Evolutionary conservation across 2,888 invertebrate genomes (phyloP).

Genomic region (Drosophila histrio): DNA sequence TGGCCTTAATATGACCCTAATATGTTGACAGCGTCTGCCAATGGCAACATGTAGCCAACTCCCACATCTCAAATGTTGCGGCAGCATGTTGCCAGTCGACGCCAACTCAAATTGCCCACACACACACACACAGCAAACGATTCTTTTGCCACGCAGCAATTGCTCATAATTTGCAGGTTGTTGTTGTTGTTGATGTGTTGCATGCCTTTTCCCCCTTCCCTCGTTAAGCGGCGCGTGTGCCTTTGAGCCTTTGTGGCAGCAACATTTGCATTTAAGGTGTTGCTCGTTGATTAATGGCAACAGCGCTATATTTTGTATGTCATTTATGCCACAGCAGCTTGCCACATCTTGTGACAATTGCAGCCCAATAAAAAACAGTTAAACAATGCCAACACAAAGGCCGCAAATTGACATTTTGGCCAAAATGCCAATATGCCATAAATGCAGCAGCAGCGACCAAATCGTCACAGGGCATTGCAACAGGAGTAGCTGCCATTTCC

Average conservation of each 20-base stretch:
- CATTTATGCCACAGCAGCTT: conserved; percentile 19
- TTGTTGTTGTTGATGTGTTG: conserved; percentile 3
- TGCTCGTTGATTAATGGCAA: conserved; percentile 53
- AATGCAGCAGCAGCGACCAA: conserved; percentile 31
- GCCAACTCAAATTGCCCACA: conserved; percentile 35
- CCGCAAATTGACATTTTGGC: conserved; percentile 70
- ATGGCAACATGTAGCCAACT: conserved; percentile 65
- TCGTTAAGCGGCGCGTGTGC: conserved; percentile 2
- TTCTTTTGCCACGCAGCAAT: conserved; percentile 45
- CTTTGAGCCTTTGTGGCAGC: conserved; percentile 18
- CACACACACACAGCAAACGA: conserved; percentile 36
- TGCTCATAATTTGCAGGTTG: conserved; percentile 66
- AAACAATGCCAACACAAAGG: conserved; percentile 50
- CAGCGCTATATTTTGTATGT: conserved; percentile 21
- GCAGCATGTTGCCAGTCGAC: conserved; percentile 22
- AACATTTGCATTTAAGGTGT: conserved; percentile 57
- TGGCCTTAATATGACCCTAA: conserved; percentile 51
- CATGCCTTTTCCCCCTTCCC: not conserved
- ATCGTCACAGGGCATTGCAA: conserved; percentile 7
- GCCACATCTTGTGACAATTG: conserved; percentile 41
- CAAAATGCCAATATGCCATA: conserved; percentile 72
- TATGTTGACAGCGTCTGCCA: conserved; percentile 32
- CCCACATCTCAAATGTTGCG: too few species aligned
- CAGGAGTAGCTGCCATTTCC: not conserved
- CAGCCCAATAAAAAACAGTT: conserved; percentile 25